Evolutionary conservation across 2,888 invertebrate genomes (phyloP), one percentile per base, ranked within the genome.

Genomic region (Zeuzera pyrina): DNA sequence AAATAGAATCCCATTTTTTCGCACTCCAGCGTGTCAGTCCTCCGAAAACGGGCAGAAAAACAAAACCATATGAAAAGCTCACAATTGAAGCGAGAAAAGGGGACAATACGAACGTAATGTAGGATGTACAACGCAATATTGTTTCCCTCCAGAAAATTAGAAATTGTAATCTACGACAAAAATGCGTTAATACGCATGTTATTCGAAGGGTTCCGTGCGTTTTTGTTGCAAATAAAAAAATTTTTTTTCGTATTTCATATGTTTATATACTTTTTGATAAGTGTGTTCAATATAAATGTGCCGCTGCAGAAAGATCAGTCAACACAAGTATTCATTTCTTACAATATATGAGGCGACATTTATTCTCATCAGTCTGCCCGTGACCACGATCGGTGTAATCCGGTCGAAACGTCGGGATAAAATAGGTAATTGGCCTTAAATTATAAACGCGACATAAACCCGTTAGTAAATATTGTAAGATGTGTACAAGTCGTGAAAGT

Each of bases 1-100:
- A 11, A 16, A 15, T 47, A 57, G 55, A 35, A 28, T 14, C 25
- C 13, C 19, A n/a, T n/a, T 50, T 49, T 53, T 42, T 52, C 48
- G 32, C 42, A 33, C 43, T 38, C 30, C 27, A 29, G 22, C 15
- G 30, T 22, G 30, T 33, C 29, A 14, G 16, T 8, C 2, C 26
- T 30, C 22, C 22, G 30, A 29, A 24, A 31, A 12, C 13, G 2
- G 19, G 7, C 34, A 16, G 25, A 25, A 36, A 37, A 35, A 37
- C 11, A 39, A 34, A 38, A 34, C 25, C 38, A 34, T 32, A 45
- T 35, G 36, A 47, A 43, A 19, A 43, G 35, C 38, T 35, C 36
- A 44, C 45, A 46, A 42, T 45, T 45, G 41, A 33, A 33, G 38
- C 28, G 28, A 40, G 39, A 41, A 19, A 8, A 37, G 35, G 33